Evolutionary conservation across 2,888 invertebrate genomes (phyloP).

Genomic region (Amphipoea lucens): DNA sequence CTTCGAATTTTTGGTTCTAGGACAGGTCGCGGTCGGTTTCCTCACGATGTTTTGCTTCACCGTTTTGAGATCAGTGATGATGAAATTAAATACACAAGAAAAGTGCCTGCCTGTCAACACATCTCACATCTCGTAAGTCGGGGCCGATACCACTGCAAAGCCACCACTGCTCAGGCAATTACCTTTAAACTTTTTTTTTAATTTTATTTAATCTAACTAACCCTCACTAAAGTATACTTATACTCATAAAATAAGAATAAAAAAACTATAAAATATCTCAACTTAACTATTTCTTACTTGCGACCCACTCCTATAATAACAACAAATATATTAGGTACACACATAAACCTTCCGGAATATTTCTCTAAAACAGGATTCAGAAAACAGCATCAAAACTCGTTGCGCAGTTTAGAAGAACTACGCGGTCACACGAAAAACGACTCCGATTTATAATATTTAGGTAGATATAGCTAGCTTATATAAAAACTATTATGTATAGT

Average conservation of each 20-base stretch:
- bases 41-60: background rate
- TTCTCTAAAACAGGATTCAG: background rate
- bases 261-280: background rate
- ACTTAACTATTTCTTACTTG: background rate
- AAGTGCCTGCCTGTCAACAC: no score
- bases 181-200: background rate
- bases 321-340: no score
- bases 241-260: no score
- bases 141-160: no score
- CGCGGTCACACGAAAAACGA: background rate
- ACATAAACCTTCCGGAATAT: background rate
- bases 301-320: no score
- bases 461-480: background rate
- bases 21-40: background rate
- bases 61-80: background rate
- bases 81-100: background rate
- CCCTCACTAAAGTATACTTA: background rate
- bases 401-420: background rate
- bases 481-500: background rate
- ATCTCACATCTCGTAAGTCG: no score
- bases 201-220: background rate
- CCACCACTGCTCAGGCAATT: background rate
- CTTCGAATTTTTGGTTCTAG: background rate
- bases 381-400: no score
- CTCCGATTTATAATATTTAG: background rate